Percentiles rank a stretch among this genome's conserved stretches.
phyloP scores from a whole-genome alignment of 2,797 vertebrate genomes.

The Etheostoma nigrum region DNA sequence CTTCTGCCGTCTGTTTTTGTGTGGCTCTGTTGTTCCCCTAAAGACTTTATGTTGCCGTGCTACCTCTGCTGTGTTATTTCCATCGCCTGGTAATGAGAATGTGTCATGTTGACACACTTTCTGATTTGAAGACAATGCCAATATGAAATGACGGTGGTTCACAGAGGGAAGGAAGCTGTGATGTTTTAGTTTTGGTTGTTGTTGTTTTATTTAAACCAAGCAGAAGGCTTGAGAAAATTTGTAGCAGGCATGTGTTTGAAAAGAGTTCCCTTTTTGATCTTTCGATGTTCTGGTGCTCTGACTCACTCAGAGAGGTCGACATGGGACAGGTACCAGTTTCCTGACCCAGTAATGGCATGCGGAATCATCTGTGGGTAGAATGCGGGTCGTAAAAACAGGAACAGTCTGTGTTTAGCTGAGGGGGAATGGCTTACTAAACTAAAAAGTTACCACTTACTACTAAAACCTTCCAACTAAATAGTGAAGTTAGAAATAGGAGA shows the following conservation, averaged over 20 bases:
- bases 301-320: conserved; percentile 37
- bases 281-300: conserved; percentile 26
- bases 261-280: conserved; percentile 49
- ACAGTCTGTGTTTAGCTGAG: conserved; percentile 8
- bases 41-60: conserved; percentile 36
- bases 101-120: conserved; percentile 40
- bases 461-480: too few relatives aligned
- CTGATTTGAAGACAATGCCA: conserved; percentile 40
- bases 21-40: conserved; percentile 37
- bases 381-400: background rate
- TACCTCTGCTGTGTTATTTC: conserved; percentile 47
- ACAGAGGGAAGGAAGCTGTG: conserved; percentile 26
- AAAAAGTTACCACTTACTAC: conserved; percentile 1
- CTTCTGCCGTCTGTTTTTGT: conserved; percentile 32
- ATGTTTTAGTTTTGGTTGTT: background rate
- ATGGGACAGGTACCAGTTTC: conserved; percentile 52
- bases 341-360: conserved; percentile 40
- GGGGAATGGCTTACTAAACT: background rate
- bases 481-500: background rate
- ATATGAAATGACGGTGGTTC: conserved; percentile 30
- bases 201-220: background rate
- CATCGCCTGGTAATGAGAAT: conserved; percentile 50
- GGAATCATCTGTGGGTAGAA: conserved; percentile 14
- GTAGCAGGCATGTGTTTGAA: conserved; percentile 20
- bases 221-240: conserved; percentile 21